These are phyloP conservation scores for Blastomussa wellsi DNA, from an alignment of 92 coral and sea anemone species.

Conservation along the genomic window DNA sequence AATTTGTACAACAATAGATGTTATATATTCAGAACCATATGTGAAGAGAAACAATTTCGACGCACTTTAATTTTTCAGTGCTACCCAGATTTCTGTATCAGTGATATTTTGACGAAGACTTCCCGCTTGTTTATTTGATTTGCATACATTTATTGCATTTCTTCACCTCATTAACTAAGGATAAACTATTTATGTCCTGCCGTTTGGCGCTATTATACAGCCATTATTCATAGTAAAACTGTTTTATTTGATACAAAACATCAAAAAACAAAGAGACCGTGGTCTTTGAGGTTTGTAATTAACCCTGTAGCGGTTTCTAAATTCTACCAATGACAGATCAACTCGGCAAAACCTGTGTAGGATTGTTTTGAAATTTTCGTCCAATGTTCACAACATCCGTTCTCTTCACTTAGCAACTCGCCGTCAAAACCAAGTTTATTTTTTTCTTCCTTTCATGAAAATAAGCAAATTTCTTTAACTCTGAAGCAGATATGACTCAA, in stretches of 20 bases:
- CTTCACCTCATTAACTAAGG: neutral
- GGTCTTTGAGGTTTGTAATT: slow-evolving; percentile 29
- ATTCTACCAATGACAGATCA: slow-evolving; percentile 6
- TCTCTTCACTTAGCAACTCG: slow-evolving; percentile 31
- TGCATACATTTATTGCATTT: neutral
- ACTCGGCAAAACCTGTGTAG: neutral
- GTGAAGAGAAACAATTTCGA: neutral
- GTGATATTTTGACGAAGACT: neutral
- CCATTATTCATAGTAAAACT: slow-evolving; percentile 31
- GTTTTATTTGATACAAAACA: slow-evolving; percentile 27
- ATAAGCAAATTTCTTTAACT: neutral
- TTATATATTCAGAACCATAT: neutral
- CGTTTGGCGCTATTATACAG: slow-evolving; percentile 2
- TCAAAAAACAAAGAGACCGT: slow-evolving; percentile 30
- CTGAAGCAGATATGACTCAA: slow-evolving; percentile 7
- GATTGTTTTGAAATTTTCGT: slow-evolving; percentile 25
- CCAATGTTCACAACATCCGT: slow-evolving; percentile 11
- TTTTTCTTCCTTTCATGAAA: slow-evolving; percentile 5
- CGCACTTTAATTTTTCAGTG: neutral
- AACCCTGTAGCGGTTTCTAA: slow-evolving; percentile 8
- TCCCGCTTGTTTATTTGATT: neutral
- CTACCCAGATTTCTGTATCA: neutral
- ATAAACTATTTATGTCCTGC: slow-evolving; percentile 1
- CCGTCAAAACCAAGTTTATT: slow-evolving; percentile 3
- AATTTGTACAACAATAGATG: neutral